Conservation (phyloP, 2,888 invertebrate genomes). For the Smittia sp. region DNA sequence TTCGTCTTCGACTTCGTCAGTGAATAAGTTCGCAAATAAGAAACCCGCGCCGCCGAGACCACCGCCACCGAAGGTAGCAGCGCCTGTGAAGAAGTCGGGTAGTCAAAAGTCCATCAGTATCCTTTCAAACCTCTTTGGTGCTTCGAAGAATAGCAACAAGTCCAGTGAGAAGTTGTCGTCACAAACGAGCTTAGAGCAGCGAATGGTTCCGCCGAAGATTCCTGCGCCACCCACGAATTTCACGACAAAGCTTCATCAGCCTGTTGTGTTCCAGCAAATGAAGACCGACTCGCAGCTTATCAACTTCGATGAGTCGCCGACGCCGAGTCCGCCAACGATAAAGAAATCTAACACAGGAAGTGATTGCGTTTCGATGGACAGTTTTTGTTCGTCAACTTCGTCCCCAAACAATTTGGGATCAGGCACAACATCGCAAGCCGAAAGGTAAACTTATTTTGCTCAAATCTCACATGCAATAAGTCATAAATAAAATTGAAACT, state of each 20-base stretch:
- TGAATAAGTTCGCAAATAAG: neutral
- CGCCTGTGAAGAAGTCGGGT: neutral
- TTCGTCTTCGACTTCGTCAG: neutral
- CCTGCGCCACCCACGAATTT: neutral
- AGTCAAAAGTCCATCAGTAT: conserved; percentile 18
- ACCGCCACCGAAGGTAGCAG: conserved; percentile 18
- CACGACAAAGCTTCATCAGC: neutral
- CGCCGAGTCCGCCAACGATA: conserved; percentile 6
- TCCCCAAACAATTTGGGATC: conserved; percentile 32
- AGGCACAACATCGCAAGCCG: conserved; percentile 35
- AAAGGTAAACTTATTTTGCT: conserved; percentile 25
- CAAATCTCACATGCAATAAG: neutral
- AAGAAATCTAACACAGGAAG: conserved; percentile 40
- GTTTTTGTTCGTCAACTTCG: conserved; percentile 36
- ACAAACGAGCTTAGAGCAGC: conserved; percentile 9
- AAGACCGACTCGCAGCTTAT: conserved; percentile 12
- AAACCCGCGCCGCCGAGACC: conserved; percentile 31
- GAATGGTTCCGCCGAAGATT: conserved; percentile 22
- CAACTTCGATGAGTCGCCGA: conserved; percentile 25
- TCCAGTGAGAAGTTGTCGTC: conserved; percentile 22
- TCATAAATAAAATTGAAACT: neutral
- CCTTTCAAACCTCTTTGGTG: conserved; percentile 28
- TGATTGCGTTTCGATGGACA: conserved; percentile 33
- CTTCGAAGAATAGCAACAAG: conserved; percentile 30
- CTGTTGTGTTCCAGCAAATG: neutral